Conservation (phyloP, 2,888 invertebrate species). For the Epirrhoe tristata region DNA sequence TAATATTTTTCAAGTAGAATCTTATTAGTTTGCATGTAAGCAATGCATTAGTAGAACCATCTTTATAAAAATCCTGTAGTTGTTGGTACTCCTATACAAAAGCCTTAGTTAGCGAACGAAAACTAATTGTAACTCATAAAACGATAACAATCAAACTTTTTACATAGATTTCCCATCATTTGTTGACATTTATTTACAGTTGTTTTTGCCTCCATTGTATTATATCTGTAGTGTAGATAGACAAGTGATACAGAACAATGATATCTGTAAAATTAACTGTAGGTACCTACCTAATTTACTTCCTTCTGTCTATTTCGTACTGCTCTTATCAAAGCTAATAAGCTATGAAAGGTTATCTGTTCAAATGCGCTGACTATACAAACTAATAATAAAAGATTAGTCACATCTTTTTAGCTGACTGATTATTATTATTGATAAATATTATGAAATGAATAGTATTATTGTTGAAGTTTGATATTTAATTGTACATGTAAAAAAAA, state of each 20-base stretch:
- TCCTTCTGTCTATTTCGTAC: conserved; percentile 11
- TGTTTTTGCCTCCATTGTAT: conserved; percentile 15
- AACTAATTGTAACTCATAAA: not conserved
- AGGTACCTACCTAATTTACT: not conserved
- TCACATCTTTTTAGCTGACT: conserved; percentile 8
- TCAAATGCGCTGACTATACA: conserved; percentile 1
- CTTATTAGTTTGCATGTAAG: not conserved
- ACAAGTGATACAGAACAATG: conserved; percentile 16
- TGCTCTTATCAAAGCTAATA: conserved; percentile 6
- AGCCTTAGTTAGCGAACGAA: not conserved
- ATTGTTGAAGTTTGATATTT: too few species aligned
- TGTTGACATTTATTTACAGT: conserved; percentile 27
- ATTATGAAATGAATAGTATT: too few species aligned
- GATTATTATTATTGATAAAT: not conserved
- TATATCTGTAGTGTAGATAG: conserved; percentile 10
- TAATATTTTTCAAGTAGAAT: not conserved
- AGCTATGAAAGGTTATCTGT: conserved; percentile 8
- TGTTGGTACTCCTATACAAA: not conserved
- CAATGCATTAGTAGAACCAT: not conserved
- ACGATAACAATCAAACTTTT: conserved; percentile 22
- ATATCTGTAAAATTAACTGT: not conserved
- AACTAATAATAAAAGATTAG: conserved; percentile 10
- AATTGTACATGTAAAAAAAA: too few species aligned
- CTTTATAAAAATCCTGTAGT: not conserved
- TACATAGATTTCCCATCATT: conserved; percentile 22